A percentile compares a stretch with the other conserved stretches of the same genome.
Evolutionary conservation across 2,888 invertebrate species (phyloP).

Genomic region (Perizoma flavofasciatum): DNA sequence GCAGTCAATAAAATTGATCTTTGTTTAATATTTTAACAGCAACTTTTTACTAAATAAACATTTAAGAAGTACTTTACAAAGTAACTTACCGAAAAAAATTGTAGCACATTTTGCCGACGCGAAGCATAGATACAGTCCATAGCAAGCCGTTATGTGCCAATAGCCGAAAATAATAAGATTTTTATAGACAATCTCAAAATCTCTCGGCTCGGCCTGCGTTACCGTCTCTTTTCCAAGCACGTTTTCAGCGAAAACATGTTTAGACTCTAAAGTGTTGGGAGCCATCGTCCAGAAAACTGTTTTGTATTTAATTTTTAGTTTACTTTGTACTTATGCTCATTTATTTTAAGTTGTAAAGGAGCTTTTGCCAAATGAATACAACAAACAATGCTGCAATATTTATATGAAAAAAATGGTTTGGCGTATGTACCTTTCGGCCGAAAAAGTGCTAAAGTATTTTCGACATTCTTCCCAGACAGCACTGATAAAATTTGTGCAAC

Average conservation of each 20-base stretch:
- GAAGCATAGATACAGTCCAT: conserved; percentile 52
- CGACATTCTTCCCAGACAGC: not conserved
- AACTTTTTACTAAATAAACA: too few relatives aligned
- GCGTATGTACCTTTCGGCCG: not conserved
- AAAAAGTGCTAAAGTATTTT: not conserved
- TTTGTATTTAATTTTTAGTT: too few relatives aligned
- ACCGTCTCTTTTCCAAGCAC: conserved; percentile 22
- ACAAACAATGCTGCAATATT: not conserved
- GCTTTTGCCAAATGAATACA: not conserved
- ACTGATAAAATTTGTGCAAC: too few relatives aligned
- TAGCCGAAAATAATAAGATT: conserved; percentile 50
- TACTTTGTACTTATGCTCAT: too few relatives aligned
- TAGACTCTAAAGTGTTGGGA: not conserved
- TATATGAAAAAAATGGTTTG: not conserved
- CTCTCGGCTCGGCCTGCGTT: conserved; percentile 40
- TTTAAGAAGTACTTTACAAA: too few relatives aligned
- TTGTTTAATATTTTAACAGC: too few relatives aligned
- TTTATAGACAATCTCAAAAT: conserved; percentile 46
- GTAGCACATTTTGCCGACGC: conserved; percentile 53
- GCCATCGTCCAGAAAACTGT: not conserved
- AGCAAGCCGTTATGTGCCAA: conserved; percentile 50
- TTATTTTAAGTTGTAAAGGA: too few relatives aligned
- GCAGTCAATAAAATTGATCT: too few relatives aligned
- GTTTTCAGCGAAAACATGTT: conserved; percentile 15
- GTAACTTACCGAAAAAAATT: conserved; percentile 48